These are phyloP conservation scores for Tetramorium bicarinatum DNA, from an alignment of 2,888 invertebrate genomes.

Conservation along the genomic window DNA sequence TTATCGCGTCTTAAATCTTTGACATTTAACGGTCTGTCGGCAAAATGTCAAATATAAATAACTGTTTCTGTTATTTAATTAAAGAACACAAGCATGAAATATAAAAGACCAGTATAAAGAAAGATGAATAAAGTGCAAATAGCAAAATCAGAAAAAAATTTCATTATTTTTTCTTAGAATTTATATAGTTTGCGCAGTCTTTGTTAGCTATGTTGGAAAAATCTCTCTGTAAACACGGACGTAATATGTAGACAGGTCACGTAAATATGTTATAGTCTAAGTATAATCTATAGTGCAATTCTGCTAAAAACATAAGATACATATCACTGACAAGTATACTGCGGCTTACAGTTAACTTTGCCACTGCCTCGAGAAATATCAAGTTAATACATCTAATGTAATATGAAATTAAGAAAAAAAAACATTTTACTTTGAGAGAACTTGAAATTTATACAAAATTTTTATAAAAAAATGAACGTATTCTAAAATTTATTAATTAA, in stretches of 20 bases:
- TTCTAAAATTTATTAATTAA: not conserved
- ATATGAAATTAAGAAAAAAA: constrained; percentile 12
- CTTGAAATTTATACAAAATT: not conserved
- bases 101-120: not conserved
- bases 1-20: constrained; percentile 66
- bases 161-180: not conserved
- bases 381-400: constrained; percentile 16
- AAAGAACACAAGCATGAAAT: constrained; percentile 18
- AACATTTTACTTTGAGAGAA: not conserved
- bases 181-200: not conserved
- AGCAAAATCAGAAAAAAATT: constrained; percentile 1
- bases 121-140: not conserved
- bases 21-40: constrained; percentile 30
- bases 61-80: constrained; percentile 25
- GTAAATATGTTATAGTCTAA: constrained; percentile 14
- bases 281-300: constrained; percentile 19
- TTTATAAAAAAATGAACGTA: not conserved
- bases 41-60: constrained; percentile 23
- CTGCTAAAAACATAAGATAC: constrained; percentile 26
- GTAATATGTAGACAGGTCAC: constrained; percentile 17
- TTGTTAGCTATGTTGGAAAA: not conserved
- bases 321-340: constrained; percentile 31
- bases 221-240: constrained; percentile 9
- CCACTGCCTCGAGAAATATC: not conserved
- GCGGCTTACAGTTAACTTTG: constrained; percentile 15